Percentiles rank a stretch among this genome's conserved stretches.
Evolutionary conservation across 1,140 invertebrate species (phyloP).

Genomic region (Caenorhabditis inopinata): DNA sequence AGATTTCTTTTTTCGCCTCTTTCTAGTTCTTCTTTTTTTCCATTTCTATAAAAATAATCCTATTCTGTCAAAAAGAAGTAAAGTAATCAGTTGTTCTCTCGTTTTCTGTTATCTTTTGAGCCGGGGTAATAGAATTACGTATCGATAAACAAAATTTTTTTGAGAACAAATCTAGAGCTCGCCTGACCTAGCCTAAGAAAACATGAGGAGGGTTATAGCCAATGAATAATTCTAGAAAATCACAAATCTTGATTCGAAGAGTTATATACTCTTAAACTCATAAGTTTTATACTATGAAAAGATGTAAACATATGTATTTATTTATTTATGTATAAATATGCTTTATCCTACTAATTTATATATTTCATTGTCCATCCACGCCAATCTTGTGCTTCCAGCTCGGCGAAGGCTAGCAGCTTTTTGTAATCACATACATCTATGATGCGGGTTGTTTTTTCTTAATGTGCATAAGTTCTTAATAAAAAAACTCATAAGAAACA

Average conservation of each 20-base stretch:
- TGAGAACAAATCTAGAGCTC: not conserved
- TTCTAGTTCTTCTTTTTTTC: not conserved
- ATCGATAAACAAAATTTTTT: not conserved
- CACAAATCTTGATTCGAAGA: slow-evolving; percentile 6
- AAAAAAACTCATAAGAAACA: no score
- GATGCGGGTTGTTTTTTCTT: no score
- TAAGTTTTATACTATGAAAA: no score
- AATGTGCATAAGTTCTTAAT: no score
- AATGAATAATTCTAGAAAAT: slow-evolving; percentile 22
- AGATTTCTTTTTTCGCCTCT: not conserved
- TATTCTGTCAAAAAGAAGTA: slow-evolving; percentile 9
- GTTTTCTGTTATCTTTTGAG: not conserved
- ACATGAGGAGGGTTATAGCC: no score
- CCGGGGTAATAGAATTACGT: not conserved
- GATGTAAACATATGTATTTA: slow-evolving; percentile 28
- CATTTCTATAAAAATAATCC: not conserved
- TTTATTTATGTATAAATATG: no score
- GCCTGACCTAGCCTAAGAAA: not conserved
- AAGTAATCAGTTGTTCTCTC: not conserved
- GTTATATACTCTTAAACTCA: no score
- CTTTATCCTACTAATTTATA: no score
- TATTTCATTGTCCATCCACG: no score
- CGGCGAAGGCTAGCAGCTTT: no score
- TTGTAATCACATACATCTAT: no score
- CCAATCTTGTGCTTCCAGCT: not conserved